Evolutionary conservation across 2,113 vertebrate genomes (phyloP).

Genomic region (Pseudorectes ferrugineus): DNA sequence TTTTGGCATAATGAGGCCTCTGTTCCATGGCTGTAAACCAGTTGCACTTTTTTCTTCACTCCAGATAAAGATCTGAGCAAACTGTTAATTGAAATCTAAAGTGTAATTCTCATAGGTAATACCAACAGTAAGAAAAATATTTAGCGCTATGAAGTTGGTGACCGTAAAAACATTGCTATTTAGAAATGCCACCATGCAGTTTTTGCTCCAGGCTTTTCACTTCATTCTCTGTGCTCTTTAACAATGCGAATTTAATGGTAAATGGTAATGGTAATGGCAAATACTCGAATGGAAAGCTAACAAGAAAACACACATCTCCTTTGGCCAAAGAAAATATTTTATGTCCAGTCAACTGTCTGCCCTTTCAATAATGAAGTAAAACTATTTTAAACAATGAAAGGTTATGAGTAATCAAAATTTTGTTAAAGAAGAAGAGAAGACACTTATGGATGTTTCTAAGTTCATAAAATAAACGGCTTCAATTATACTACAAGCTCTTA

Average conservation of each 20-base stretch:
- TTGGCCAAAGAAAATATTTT: background rate
- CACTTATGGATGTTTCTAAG: background rate
- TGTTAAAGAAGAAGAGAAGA: conserved; percentile 49
- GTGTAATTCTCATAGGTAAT: background rate
- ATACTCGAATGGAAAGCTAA: background rate
- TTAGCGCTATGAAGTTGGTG: background rate
- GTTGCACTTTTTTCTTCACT: background rate
- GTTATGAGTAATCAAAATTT: conserved; percentile 32
- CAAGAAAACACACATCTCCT: background rate
- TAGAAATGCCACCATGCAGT: background rate
- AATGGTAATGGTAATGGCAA: background rate
- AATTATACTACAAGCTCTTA: conserved; percentile 4
- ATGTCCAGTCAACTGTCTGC: background rate
- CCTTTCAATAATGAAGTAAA: background rate
- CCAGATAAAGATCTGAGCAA: background rate
- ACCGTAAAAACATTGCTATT: fast-evolving
- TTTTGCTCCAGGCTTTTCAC: background rate
- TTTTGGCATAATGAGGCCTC: background rate
- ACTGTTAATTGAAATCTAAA: background rate
- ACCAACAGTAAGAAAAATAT: background rate
- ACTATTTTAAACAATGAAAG: background rate
- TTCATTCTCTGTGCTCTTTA: background rate
- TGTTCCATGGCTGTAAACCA: background rate
- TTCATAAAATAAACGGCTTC: conserved; percentile 15
- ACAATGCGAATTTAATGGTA: background rate